Conservation (phyloP, 1,140 invertebrate genomes). For the Akabosia matsudoensis region DNA sequence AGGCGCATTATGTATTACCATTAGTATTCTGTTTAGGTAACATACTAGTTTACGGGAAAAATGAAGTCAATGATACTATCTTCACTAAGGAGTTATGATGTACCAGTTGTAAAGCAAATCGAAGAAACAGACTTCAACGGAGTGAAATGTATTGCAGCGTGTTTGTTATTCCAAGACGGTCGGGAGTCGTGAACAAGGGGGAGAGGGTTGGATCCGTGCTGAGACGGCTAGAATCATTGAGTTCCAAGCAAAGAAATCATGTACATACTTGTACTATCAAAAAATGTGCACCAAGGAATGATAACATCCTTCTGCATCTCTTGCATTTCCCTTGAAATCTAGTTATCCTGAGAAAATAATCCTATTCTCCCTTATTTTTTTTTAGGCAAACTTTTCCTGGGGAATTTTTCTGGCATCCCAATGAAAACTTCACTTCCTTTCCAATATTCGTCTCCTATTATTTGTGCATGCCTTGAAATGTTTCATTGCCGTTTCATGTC, state of each 20-base stretch:
- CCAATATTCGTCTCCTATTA: constrained; percentile 2
- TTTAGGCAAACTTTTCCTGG: no score
- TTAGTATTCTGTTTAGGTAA: no score
- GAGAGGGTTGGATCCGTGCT: neutral
- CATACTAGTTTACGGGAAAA: no score
- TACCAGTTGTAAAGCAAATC: neutral
- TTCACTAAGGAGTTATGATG: no score
- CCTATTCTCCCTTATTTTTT: no score
- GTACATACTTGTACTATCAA: no score
- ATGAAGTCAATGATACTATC: no score
- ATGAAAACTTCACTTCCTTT: constrained; percentile 4
- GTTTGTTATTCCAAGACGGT: constrained; percentile 1
- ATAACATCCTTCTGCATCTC: neutral
- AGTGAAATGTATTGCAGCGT: neutral
- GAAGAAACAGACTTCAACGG: neutral
- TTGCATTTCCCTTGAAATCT: no score
- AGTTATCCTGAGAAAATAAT: no score
- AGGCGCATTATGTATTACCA: neutral
- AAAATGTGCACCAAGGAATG: neutral
- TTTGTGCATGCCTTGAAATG: neutral
- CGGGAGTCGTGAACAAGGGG: neutral
- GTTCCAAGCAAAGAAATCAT: neutral
- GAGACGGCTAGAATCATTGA: constrained; percentile 1
- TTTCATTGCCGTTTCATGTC: constrained; percentile 9
- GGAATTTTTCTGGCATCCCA: neutral